Percentiles rank a stretch among this genome's conserved stretches.
Evolutionary conservation across 2,113 vertebrate genomes (phyloP).

Genomic region (Platichthys flesus): DNA sequence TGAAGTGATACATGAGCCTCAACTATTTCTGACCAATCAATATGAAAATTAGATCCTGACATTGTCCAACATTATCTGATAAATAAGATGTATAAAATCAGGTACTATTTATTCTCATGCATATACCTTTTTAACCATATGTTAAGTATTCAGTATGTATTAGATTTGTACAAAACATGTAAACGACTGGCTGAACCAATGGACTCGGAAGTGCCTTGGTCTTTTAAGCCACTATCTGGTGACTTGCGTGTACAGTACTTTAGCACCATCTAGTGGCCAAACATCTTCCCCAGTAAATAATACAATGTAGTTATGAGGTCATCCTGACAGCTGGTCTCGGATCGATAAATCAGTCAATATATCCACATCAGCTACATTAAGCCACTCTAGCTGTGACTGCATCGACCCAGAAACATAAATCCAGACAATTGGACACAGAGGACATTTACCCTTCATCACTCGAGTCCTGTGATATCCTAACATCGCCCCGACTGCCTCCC

Average conservation of each 20-base stretch:
- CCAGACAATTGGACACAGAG: constrained; percentile 52
- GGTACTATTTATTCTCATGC: neutral
- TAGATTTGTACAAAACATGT: neutral
- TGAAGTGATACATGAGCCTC: constrained; percentile 31
- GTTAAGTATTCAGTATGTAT: neutral
- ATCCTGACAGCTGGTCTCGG: constrained; percentile 41
- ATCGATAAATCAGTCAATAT: constrained; percentile 73
- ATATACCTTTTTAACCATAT: neutral
- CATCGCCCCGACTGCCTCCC: constrained; percentile 38
- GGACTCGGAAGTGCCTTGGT: too few relatives aligned
- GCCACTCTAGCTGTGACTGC: constrained; percentile 50
- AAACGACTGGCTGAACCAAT: neutral
- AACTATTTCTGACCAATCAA: neutral
- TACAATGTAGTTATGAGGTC: constrained; percentile 54
- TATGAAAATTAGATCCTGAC: neutral
- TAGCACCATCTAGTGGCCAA: constrained; percentile 75
- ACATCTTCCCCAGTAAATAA: neutral
- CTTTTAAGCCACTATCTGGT: neutral
- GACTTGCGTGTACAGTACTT: neutral
- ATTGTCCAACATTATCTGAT: neutral
- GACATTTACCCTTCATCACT: constrained; percentile 53
- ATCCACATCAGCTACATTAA: constrained; percentile 70
- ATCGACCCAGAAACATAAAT: constrained; percentile 63
- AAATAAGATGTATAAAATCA: too few relatives aligned
- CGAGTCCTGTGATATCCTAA: constrained; percentile 45